Evolutionary conservation across 37 sponge, comb jelly and placozoan species (phyloP).

Genomic region (Hexactinellida sp.): DNA sequence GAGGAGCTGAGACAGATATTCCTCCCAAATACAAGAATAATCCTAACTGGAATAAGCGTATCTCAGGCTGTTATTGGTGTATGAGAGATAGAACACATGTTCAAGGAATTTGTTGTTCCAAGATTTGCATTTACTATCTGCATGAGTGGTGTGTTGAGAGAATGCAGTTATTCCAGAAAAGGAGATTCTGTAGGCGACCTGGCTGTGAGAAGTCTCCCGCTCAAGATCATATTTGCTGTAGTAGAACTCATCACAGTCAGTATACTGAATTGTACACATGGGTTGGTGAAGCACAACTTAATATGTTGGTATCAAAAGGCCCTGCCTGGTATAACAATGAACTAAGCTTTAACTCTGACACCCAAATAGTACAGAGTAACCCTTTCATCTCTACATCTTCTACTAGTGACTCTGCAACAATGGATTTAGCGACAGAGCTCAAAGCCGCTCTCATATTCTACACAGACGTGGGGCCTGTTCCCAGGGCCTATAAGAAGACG

Average conservation of each 20-base stretch:
- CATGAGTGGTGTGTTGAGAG: conserved; percentile 9
- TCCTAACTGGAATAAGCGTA: neutral
- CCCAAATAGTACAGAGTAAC: neutral
- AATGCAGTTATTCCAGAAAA: neutral
- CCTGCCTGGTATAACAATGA: neutral
- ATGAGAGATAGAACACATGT: neutral
- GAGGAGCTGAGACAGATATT: neutral
- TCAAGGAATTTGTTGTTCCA: conserved; percentile 14
- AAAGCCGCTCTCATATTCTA: neutral
- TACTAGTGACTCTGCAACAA: neutral
- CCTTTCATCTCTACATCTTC: neutral
- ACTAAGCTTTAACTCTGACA: neutral
- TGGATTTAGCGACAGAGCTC: neutral
- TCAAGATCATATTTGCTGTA: neutral
- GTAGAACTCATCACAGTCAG: neutral
- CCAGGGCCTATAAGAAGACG: neutral
- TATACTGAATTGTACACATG: neutral
- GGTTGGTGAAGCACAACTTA: neutral
- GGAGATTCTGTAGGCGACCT: neutral
- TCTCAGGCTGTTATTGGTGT: neutral
- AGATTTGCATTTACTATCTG: neutral
- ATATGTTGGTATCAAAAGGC: neutral
- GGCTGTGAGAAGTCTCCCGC: neutral
- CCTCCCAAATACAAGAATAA: neutral
- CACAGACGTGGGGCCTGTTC: conserved; percentile 8